Base-by-base conservation (phyloP, 30 jellyfish, hydroid and myxozoan species). In the Turritopsis dohrnii region DNA sequence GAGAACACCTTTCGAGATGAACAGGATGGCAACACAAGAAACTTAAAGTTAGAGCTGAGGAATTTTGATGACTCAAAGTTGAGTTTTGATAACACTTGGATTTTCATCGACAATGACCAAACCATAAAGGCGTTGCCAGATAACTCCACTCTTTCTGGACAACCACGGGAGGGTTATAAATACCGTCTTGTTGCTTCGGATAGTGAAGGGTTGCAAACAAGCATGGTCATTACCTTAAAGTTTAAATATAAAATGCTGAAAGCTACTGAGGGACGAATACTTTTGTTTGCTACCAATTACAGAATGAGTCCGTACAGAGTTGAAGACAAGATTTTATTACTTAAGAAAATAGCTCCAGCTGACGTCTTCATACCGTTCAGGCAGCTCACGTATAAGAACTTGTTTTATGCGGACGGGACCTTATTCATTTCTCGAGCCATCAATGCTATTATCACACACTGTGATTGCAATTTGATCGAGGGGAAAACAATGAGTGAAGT, bases 1-100 rank as follows among this genome's bases (percentile, higher is more conserved):
- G 93, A 54, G 71, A 22, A 66, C 23, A 65, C 91, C 8, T 92
- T 88, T 85, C 31, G 54, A 21, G 76, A 66, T 17, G 76, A 26
- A n/a, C 28, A n/a, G 8, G 76, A 66, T 66, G 76, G 76, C 8
- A 66, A 66, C 30, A 66, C 76, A 17, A 66, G 18, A 26, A 66
- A 66, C 30, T 25, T 66, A 26, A 26, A 66, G 28, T 9, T 66
- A 17, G 76, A 66, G 76, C 28, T 66, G 76, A 41, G 60, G 13
- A 66, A n/a, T 9, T 66, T 66, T 17, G 76, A n/a, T 22, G 76
- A 66, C 17, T 22, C 29, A 17, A 66, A 66, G 17, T 22, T 25
- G 28, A 26, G 8, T 66, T 25, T 25, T 17, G 76, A 66, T n/a
- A 26, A 7, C 30, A n/a, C 28, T 17, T 66, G 76, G 76, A 66